phyloP scores from a whole-genome alignment of 2,113 vertebrate genomes.

The Calyptomena viridis region DNA sequence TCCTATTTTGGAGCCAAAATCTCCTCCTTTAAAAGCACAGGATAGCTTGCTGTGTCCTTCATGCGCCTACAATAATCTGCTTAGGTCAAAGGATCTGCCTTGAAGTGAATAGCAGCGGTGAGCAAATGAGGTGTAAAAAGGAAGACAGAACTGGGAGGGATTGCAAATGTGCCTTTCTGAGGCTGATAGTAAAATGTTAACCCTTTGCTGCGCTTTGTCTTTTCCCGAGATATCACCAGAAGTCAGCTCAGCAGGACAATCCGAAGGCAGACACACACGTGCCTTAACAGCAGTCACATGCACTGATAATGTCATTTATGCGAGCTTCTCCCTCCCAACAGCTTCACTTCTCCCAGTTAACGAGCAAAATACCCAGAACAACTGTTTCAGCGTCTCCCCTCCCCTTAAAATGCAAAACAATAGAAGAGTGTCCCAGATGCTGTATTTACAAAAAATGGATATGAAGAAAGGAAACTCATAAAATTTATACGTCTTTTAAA shows the following conservation, averaged over 20 bases:
- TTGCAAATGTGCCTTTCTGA: slow-evolving; percentile 4
- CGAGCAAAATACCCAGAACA: neutral
- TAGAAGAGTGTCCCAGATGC: neutral
- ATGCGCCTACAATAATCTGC: slow-evolving; percentile 71
- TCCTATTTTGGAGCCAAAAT: slow-evolving; percentile 79
- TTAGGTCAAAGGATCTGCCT: slow-evolving; percentile 78
- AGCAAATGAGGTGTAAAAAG: slow-evolving; percentile 20
- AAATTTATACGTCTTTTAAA: neutral
- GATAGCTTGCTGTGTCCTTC: slow-evolving; percentile 69
- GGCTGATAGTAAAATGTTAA: slow-evolving; percentile 33
- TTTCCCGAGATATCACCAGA: neutral
- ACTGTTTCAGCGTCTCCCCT: neutral
- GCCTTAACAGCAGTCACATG: accelerated
- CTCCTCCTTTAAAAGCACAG: slow-evolving; percentile 68
- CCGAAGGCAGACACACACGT: neutral
- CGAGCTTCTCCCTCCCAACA: neutral
- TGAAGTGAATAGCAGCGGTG: slow-evolving; percentile 20
- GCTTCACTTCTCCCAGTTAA: neutral
- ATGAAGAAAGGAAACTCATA: neutral
- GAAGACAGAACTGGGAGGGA: neutral
- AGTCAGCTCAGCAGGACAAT: neutral
- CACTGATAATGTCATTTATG: accelerated
- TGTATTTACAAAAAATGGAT: neutral
- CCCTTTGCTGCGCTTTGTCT: neutral
- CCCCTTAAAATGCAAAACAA: neutral